Percentiles rank a stretch among this genome's conserved stretches.
These are phyloP conservation scores for Oreochromis aureus DNA, from an alignment of 2,113 vertebrate species.

Conservation along the genomic window DNA sequence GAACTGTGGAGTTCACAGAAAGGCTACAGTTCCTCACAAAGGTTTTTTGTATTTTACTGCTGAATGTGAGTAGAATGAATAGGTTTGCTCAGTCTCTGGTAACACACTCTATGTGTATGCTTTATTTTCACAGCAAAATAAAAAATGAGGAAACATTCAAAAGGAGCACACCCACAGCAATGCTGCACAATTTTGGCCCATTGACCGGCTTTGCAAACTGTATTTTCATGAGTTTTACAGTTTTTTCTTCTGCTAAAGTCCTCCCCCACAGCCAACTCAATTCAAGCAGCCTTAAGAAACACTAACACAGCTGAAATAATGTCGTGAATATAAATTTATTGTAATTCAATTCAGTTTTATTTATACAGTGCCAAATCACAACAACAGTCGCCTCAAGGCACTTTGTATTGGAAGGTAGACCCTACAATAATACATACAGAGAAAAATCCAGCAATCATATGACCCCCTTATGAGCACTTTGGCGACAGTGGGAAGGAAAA, in stretches of 20 bases:
- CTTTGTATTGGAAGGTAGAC: not conserved
- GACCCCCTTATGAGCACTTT: not conserved
- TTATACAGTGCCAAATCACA: not conserved
- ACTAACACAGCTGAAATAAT: not conserved
- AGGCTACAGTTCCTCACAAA: not conserved
- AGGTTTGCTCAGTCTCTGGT: not conserved
- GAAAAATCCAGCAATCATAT: not conserved
- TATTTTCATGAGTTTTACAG: not conserved
- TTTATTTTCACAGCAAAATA: not conserved
- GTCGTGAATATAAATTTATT: not conserved
- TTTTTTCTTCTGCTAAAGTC: not conserved
- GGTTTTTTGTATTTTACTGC: rapidly evolving
- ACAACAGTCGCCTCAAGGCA: rapidly evolving
- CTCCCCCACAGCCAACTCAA: not conserved
- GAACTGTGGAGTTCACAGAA: not conserved
- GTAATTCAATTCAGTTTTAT: not conserved
- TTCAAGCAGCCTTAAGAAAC: not conserved
- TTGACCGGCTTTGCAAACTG: not conserved
- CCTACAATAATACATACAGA: not conserved
- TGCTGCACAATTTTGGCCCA: not conserved
- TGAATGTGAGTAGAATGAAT: not conserved
- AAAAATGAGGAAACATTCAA: not conserved
- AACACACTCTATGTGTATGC: not conserved
- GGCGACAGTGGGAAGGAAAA: rapidly evolving
- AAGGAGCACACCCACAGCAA: not conserved